phyloP scores from a whole-genome alignment of 2,888 invertebrate species.

The Cryptus viduatorius region DNA sequence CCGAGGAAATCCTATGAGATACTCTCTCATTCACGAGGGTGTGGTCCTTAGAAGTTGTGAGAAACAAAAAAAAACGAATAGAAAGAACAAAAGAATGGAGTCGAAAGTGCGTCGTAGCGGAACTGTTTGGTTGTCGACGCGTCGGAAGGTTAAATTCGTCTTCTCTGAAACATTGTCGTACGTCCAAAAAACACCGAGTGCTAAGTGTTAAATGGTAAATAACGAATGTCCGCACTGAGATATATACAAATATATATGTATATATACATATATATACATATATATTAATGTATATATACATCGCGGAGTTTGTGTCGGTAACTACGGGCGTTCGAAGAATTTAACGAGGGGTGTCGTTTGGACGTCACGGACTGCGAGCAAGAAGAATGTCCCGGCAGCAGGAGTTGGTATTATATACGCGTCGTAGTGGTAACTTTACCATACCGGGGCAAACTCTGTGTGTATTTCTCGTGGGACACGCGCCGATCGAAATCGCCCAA shows the following conservation, averaged over 20 bases:
- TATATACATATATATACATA: not conserved
- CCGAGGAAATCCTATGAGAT: slow-evolving; percentile 7
- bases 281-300: not conserved
- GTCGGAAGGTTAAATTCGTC: not conserved
- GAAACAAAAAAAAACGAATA: slow-evolving; percentile 9
- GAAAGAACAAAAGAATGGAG: slow-evolving; percentile 3
- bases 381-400: slow-evolving; percentile 61
- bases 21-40: slow-evolving; percentile 44
- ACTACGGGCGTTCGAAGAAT: slow-evolving; percentile 53
- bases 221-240: not conserved
- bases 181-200: not conserved
- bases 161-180: too few species aligned
- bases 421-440: slow-evolving; percentile 15
- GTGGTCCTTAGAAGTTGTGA: slow-evolving; percentile 54
- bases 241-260: slow-evolving; percentile 15
- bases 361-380: slow-evolving; percentile 62
- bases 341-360: slow-evolving; percentile 59
- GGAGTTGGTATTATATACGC: slow-evolving; percentile 36
- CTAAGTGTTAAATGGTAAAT: not conserved
- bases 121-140: not conserved
- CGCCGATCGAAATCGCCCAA: slow-evolving; percentile 42
- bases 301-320: slow-evolving; percentile 13
- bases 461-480: slow-evolving; percentile 52
- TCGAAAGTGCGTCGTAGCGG: slow-evolving; percentile 5
- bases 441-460: slow-evolving; percentile 3